Evolutionary conservation across 1,140 invertebrate genomes (phyloP).

Genomic region (Drosophila pachea): DNA sequence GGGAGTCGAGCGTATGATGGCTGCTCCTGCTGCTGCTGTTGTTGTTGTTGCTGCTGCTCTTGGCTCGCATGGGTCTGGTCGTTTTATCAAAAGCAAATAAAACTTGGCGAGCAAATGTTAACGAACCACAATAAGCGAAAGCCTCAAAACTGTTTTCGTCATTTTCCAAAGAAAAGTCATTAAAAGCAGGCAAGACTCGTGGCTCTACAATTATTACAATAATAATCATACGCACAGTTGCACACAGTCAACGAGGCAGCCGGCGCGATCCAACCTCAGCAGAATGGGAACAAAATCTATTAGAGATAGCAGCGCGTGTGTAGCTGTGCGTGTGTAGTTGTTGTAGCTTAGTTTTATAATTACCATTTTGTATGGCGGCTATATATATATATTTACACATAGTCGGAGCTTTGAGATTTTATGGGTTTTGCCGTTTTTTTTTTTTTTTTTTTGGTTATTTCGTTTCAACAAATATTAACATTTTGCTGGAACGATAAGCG

Average conservation of each 20-base stretch:
- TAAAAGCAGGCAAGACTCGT: constrained; percentile 48
- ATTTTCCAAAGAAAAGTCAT: constrained; percentile 60
- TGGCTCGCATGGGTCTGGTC: constrained; percentile 9
- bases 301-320: constrained; percentile 48
- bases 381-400: constrained; percentile 59
- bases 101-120: constrained; percentile 54
- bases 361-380: constrained; percentile 68
- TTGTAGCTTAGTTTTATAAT: constrained; percentile 72
- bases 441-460: not conserved
- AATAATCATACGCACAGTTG: constrained; percentile 76
- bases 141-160: constrained; percentile 52
- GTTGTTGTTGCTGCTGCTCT: not conserved
- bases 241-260: constrained; percentile 30
- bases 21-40: not conserved
- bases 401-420: constrained; percentile 20
- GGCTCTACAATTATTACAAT: constrained; percentile 62
- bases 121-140: constrained; percentile 57
- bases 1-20: constrained; percentile 17
- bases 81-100: constrained; percentile 55
- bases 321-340: constrained; percentile 30
- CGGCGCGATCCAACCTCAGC: constrained; percentile 12
- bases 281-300: constrained; percentile 58
- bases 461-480: constrained; percentile 73
- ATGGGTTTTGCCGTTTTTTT: constrained; percentile 37
- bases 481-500: constrained; percentile 72